These are phyloP conservation scores for Sapajus apella DNA, from an alignment of 2,113 vertebrate species.

Conservation along the genomic window DNA sequence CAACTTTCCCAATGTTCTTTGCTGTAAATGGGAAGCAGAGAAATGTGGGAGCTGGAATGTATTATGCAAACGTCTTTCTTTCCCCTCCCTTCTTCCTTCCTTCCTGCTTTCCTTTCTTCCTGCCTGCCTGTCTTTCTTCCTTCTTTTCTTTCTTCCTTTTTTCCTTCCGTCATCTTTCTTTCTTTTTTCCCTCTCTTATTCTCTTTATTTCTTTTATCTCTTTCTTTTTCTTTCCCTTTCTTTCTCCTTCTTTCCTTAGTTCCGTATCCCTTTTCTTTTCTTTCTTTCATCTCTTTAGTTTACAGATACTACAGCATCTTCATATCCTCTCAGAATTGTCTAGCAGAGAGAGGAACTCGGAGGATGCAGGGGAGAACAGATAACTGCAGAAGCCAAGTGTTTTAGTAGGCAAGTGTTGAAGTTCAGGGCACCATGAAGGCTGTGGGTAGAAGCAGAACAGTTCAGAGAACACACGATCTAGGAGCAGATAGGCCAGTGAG, in stretches of 20 bases:
- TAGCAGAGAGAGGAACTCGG: not conserved
- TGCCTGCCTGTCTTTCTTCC: not conserved
- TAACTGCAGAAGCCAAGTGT: not conserved
- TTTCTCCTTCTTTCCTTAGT: not conserved
- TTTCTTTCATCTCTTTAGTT: not conserved
- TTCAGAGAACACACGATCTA: not conserved
- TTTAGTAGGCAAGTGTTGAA: not conserved
- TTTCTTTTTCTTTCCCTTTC: not conserved
- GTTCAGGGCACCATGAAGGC: not conserved
- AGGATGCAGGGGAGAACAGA: not conserved
- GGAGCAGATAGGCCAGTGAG: not conserved
- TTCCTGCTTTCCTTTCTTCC: not conserved
- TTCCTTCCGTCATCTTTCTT: not conserved
- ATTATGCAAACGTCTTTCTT: not conserved
- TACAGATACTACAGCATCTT: not conserved
- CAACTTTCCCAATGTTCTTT: not conserved
- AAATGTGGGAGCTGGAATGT: not conserved
- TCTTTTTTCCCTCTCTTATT: not conserved
- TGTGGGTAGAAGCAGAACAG: accelerated
- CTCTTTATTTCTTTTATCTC: not conserved
- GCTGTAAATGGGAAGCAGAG: not conserved
- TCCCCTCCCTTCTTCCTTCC: not conserved
- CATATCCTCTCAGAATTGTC: not conserved
- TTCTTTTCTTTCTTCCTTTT: not conserved
- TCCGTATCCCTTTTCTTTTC: not conserved